Percentiles rank a stretch among this genome's conserved stretches.
phyloP scores from a whole-genome alignment of 2,113 vertebrate genomes.

The Zapornia atra region DNA sequence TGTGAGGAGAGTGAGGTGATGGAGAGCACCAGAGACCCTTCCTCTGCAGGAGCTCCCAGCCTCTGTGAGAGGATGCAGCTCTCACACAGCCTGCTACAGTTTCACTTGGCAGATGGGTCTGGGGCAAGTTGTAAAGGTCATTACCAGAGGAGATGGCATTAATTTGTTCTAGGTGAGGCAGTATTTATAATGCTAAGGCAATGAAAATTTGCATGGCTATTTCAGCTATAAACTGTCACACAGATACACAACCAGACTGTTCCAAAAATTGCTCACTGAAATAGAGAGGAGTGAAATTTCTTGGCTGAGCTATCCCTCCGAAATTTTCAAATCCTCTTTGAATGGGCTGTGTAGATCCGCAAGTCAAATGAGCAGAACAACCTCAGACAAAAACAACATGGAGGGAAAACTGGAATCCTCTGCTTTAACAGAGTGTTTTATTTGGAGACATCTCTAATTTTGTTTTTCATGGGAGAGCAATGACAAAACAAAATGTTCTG shows the following conservation, averaged over 20 bases:
- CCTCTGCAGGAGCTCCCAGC: neutral
- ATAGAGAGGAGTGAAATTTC: neutral
- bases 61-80: neutral
- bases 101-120: neutral
- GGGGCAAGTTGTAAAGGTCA: neutral
- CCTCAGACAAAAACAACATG: neutral
- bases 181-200: slow-evolving; percentile 17
- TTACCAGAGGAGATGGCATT: slow-evolving; percentile 17
- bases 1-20: neutral
- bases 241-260: neutral
- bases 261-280: neutral
- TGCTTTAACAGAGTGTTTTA: neutral
- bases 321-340: neutral
- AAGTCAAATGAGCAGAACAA: neutral
- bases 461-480: neutral
- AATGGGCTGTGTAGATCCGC: neutral
- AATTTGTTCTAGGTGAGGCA: slow-evolving; percentile 20
- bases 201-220: slow-evolving; percentile 23
- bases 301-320: neutral
- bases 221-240: neutral
- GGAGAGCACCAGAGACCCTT: neutral
- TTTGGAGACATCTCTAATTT: neutral
- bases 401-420: neutral
- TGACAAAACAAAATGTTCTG: neutral
- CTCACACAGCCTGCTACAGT: neutral